Conservation (phyloP, 2,797 vertebrate genomes). For the Tiaroga cobitis region DNA sequence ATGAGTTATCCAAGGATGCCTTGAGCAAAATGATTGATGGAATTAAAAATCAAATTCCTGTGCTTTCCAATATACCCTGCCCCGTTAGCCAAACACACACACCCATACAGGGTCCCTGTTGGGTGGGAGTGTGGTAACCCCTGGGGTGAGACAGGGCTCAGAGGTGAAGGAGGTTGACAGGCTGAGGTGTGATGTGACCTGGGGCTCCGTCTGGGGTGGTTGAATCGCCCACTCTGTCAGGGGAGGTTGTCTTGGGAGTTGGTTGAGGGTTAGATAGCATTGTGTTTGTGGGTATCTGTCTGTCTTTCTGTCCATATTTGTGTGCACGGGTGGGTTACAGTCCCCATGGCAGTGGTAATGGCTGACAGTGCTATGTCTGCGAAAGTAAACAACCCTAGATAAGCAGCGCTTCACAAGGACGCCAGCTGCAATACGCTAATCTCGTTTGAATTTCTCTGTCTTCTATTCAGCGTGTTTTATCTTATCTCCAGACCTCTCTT, state of each 20-base stretch:
- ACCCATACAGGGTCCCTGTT: constrained; percentile 24
- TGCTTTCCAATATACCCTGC: background rate
- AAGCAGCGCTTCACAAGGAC: constrained; percentile 83
- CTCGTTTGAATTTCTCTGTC: constrained; percentile 82
- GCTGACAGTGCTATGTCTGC: constrained; percentile 67
- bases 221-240: constrained; percentile 56
- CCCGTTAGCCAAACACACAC: constrained; percentile 22
- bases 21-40: background rate
- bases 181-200: constrained; percentile 63
- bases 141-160: constrained; percentile 51
- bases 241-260: constrained; percentile 63
- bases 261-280: constrained; percentile 54
- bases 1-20: background rate
- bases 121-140: constrained; percentile 56
- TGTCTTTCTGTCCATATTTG: constrained; percentile 52
- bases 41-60: constrained; percentile 1
- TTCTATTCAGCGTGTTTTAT: constrained; percentile 82
- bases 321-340: constrained; percentile 50
- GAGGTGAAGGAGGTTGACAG: constrained; percentile 56
- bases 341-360: constrained; percentile 69
- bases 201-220: constrained; percentile 58
- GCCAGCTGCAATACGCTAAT: constrained; percentile 82
- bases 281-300: constrained; percentile 42
- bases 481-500: constrained; percentile 79
- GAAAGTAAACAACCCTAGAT: constrained; percentile 83